Conservation (phyloP, 2,888 invertebrate species). For the Agrochola macilenta region DNA sequence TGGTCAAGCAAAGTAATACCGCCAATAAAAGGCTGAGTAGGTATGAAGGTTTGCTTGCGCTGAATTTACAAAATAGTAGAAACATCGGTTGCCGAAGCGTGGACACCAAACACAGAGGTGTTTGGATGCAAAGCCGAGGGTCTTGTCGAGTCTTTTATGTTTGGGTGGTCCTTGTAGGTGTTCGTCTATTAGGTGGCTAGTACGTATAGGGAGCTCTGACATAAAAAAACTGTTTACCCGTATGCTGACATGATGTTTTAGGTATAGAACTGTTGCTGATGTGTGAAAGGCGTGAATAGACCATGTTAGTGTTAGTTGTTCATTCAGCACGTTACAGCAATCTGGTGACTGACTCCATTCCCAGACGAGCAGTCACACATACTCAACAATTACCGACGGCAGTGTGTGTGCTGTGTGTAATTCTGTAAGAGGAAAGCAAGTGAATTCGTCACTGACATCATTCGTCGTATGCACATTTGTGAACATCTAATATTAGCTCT, state of each 20-base stretch:
- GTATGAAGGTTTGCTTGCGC: not conserved
- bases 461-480: conserved; percentile 73
- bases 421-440: conserved; percentile 51
- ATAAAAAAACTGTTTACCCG: not conserved
- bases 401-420: conserved; percentile 14
- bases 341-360: conserved; percentile 30
- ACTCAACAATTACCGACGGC: conserved; percentile 12
- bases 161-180: not conserved
- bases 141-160: not conserved
- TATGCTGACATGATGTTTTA: not conserved
- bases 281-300: not conserved
- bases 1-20: not conserved
- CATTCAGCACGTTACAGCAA: conserved; percentile 20
- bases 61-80: not conserved
- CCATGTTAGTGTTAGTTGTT: conserved; percentile 17
- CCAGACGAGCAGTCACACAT: conserved; percentile 15
- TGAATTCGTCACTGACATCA: conserved; percentile 75
- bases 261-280: not conserved
- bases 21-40: not conserved
- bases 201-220: not conserved
- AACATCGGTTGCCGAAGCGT: not conserved
- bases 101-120: not conserved
- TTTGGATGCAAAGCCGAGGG: not conserved
- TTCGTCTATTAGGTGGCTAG: too few relatives aligned
- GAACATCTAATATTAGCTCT: conserved; percentile 78